Percentiles rank a stretch among this genome's conserved stretches.
phyloP scores from a whole-genome alignment of 2,113 vertebrate species.

The Bubo blakistoni region DNA sequence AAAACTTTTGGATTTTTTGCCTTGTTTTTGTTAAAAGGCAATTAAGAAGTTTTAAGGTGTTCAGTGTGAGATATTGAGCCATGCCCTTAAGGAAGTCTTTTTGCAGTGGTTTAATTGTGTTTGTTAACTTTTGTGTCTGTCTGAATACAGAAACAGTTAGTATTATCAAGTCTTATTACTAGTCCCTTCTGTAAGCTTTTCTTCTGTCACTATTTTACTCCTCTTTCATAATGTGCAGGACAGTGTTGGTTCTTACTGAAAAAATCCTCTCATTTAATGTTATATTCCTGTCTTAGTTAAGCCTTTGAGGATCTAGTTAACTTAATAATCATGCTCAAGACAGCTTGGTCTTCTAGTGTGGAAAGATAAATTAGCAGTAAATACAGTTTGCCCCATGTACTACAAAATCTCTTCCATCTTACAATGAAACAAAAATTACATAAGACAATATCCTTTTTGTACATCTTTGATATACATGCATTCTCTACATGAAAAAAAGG shows the following conservation, averaged over 20 bases:
- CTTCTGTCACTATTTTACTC: background rate
- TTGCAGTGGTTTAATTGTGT: background rate
- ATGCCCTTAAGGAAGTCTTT: background rate
- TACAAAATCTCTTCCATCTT: background rate
- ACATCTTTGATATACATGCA: background rate
- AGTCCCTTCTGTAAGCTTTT: background rate
- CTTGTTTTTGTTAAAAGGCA: background rate
- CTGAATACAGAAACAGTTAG: background rate
- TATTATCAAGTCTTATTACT: background rate
- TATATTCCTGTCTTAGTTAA: background rate
- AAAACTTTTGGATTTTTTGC: background rate
- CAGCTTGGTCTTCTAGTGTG: background rate
- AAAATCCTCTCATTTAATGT: background rate
- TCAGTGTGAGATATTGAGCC: background rate
- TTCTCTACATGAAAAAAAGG: background rate
- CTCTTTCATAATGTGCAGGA: background rate
- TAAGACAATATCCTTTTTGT: background rate
- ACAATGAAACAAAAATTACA: background rate
- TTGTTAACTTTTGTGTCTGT: background rate
- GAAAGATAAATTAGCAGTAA: background rate
- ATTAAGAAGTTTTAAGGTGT: background rate
- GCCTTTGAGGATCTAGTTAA: background rate
- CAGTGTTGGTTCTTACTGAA: background rate
- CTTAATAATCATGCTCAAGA: background rate
- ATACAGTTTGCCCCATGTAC: background rate